These are phyloP conservation scores for Lasioglossum oenotherae DNA, from an alignment of 2,888 invertebrate genomes.

Conservation along the genomic window DNA sequence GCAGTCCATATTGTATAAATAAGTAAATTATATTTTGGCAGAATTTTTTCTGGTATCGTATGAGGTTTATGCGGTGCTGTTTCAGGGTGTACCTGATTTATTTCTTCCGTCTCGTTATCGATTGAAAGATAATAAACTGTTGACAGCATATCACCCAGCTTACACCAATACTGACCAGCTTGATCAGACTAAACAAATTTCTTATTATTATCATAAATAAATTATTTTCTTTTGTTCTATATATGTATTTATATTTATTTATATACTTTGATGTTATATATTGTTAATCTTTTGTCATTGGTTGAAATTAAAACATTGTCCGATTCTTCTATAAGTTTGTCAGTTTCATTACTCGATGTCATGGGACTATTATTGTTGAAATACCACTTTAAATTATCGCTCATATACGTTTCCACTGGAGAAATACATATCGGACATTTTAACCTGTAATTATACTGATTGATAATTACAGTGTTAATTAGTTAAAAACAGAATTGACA, in stretches of 20 bases:
- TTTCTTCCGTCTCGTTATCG: conserved; percentile 83
- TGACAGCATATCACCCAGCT: conserved; percentile 83
- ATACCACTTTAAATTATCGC: conserved; percentile 85
- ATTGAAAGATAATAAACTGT: conserved; percentile 86
- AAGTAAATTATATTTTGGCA: conserved; percentile 79
- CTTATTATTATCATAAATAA: conserved; percentile 2
- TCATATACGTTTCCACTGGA: conserved; percentile 83
- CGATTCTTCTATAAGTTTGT: conserved; percentile 82
- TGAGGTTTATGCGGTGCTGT: conserved; percentile 79
- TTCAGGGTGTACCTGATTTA: conserved; percentile 79
- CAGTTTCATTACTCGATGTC: conserved; percentile 70
- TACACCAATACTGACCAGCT: conserved; percentile 87
- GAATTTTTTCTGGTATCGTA: conserved; percentile 75
- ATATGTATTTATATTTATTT: background rate
- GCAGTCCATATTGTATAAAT: conserved; percentile 87
- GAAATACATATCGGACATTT: conserved; percentile 86
- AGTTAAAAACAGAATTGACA: background rate
- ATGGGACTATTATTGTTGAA: conserved; percentile 73
- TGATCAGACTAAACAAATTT: conserved; percentile 78
- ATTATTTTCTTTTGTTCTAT: background rate
- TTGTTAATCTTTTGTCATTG: conserved; percentile 84
- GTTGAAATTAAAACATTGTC: conserved; percentile 84
- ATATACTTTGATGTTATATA: conserved; percentile 84
- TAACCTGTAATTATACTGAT: conserved; percentile 75
- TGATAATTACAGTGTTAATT: conserved; percentile 11